Conservation (phyloP, 37 sponge, comb jelly and placozoan genomes). For the Theonella swinhoei region DNA sequence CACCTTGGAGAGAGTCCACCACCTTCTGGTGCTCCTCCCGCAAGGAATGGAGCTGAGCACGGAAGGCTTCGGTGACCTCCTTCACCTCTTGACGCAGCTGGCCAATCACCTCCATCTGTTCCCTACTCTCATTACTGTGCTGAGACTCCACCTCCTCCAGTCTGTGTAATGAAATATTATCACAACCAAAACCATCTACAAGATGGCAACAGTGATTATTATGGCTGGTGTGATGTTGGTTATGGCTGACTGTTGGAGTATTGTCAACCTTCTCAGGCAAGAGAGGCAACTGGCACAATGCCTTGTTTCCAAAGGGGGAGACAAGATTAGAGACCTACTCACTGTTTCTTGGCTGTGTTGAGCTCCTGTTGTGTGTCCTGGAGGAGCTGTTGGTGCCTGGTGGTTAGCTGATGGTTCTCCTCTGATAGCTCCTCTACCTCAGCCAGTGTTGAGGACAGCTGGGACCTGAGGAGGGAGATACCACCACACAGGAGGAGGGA, state of each 20-base stretch:
- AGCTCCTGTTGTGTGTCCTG: conserved; percentile 3
- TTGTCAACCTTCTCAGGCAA: no score
- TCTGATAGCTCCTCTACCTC: conserved; percentile 67
- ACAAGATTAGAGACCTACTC: no score
- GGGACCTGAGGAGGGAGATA: conserved; percentile 28
- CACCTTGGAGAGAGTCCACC: conserved; percentile 50
- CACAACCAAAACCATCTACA: no score
- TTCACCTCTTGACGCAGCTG: conserved; percentile 61
- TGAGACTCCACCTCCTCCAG: conserved; percentile 28
- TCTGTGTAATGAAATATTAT: not conserved
- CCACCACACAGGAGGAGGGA: not conserved
- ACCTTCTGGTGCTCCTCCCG: conserved; percentile 61
- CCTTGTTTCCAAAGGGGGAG: no score
- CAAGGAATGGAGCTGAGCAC: conserved; percentile 58
- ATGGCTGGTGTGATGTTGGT: no score
- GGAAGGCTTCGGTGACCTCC: conserved; percentile 60
- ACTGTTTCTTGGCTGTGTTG: not conserved
- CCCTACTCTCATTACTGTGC: conserved; percentile 21
- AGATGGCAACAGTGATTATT: no score
- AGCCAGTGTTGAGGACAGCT: conserved; percentile 33
- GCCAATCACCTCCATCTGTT: conserved; percentile 52
- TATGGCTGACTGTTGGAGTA: no score
- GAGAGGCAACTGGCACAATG: no score
- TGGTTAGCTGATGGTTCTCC: conserved; percentile 55
- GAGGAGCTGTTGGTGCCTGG: conserved; percentile 57